Evolutionary conservation across 2,888 invertebrate species (phyloP).

Genomic region (Panopea generosa): DNA sequence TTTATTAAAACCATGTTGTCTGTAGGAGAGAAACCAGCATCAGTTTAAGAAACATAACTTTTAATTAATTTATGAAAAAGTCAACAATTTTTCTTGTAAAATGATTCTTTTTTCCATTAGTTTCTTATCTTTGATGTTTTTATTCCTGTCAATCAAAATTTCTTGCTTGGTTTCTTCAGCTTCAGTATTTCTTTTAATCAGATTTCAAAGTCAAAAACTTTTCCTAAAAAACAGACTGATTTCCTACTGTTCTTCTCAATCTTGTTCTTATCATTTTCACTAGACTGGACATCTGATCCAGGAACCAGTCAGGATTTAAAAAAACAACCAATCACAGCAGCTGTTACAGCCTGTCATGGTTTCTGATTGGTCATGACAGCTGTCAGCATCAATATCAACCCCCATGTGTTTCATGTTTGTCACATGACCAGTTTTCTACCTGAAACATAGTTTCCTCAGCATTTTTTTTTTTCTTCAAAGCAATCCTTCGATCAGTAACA

Average conservation of each 20-base stretch:
- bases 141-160: constrained; percentile 1
- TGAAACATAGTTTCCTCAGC: too few relatives aligned
- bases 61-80: background rate
- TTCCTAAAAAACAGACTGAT: constrained; percentile 27
- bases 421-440: constrained; percentile 10
- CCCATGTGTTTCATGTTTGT: constrained; percentile 7
- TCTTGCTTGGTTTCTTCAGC: background rate
- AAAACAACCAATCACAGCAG: constrained; percentile 47
- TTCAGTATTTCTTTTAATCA: constrained; percentile 19
- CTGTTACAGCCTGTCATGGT: constrained; percentile 33
- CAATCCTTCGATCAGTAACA: too few relatives aligned
- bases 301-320: constrained; percentile 31
- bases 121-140: constrained; percentile 3
- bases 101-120: constrained; percentile 4
- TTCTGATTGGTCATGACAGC: constrained; percentile 30
- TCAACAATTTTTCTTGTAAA: constrained; percentile 4
- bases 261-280: constrained; percentile 28
- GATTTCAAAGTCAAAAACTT: constrained; percentile 31
- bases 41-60: too few relatives aligned
- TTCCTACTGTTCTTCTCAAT: constrained; percentile 20
- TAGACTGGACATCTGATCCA: constrained; percentile 36
- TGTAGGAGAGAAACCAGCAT: too few relatives aligned
- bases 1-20: too few relatives aligned
- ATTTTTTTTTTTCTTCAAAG: too few relatives aligned
- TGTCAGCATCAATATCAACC: constrained; percentile 29